Evolutionary conservation across 2,888 invertebrate genomes (phyloP), one percentile per base, ranked within the genome.

Genomic region (Pterostichus niger): DNA sequence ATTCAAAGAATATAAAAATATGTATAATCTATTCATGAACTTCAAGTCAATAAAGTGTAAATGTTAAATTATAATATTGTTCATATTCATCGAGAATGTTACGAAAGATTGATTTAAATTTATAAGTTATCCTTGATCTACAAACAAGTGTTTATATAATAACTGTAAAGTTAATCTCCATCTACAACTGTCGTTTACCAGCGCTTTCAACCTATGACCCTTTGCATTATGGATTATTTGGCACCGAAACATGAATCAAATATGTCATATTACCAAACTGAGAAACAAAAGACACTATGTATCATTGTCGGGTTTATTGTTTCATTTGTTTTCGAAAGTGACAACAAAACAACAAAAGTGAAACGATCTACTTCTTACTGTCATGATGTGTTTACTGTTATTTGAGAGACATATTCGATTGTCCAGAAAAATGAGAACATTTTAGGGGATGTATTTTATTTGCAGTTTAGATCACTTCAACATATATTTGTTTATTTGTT

Each of bases 141-240:
- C n/a, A 61, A 61, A 61, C 61, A 33, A 61, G 61, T 33, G 61
- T 61, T 61, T n/a, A 61, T 61, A 61, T 33, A 61, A 61, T 61
- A 35, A n/a, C 61, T 61, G 33, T 61, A 61, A 61, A 35, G 61
- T 33, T 61, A 61, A 61, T 33, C 61, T 61, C 35, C 24, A 33
- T 61, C 33, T 61, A 33, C 61, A 33, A 61, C 24, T 31, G n/a
- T 33, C n/a, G n/a, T 33, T 61, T 61, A 33, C 46, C 46, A 9
- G 46, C 10, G 4, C 46, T 61, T 61, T 61, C 10, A 61, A 61
- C 31, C 33, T 31, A n/a, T n/a, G 46, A 46, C 61, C n/a, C 33
- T 61, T 61, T 61, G 35, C 24, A 33, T 61, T 61, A 61, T 61
- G 61, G 61, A 61, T 61, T 61, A 61, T 61, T 61, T 61, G 61